These are phyloP conservation scores for Petrophora chlorosata DNA, from an alignment of 2,888 invertebrate species.

Conservation along the genomic window DNA sequence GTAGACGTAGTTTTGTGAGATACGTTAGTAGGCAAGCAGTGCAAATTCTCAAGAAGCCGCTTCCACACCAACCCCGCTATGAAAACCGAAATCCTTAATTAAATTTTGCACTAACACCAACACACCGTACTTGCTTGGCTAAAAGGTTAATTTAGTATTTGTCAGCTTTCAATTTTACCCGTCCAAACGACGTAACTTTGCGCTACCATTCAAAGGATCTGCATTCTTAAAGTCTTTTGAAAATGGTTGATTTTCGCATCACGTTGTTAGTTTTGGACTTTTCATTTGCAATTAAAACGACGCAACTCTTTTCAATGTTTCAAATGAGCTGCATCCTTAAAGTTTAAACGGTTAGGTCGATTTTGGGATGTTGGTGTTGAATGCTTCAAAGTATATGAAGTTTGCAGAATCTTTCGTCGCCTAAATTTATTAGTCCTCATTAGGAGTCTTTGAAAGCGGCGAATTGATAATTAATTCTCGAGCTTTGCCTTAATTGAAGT, in stretches of 20 bases:
- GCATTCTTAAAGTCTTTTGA: conserved; percentile 5
- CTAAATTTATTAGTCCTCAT: conserved; percentile 50
- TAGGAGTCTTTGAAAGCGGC: conserved; percentile 39
- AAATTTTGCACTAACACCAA: conserved; percentile 55
- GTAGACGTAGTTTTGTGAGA: no score
- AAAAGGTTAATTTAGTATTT: conserved; percentile 63
- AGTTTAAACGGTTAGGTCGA: conserved; percentile 1
- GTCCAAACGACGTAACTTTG: conserved; percentile 42
- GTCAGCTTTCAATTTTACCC: conserved; percentile 42
- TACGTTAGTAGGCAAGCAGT: no score
- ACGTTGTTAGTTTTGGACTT: no score
- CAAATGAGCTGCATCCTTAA: conserved; percentile 2
- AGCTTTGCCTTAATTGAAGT: conserved; percentile 46
- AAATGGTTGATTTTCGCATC: no score
- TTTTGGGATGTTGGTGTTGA: conserved; percentile 1
- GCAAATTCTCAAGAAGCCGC: conserved; percentile 11
- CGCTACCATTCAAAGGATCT: neutral
- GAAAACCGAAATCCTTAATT: conserved; percentile 53
- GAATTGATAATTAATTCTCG: conserved; percentile 47
- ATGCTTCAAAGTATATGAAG: conserved; percentile 33
- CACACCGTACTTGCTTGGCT: conserved; percentile 51
- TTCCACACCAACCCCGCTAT: conserved; percentile 19
- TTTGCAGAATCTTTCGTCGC: conserved; percentile 55
- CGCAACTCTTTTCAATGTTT: conserved; percentile 33
- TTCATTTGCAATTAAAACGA: conserved; percentile 33